Evolutionary conservation across 2,797 vertebrate genomes (phyloP).

Genomic region (Taenioides sp.): DNA sequence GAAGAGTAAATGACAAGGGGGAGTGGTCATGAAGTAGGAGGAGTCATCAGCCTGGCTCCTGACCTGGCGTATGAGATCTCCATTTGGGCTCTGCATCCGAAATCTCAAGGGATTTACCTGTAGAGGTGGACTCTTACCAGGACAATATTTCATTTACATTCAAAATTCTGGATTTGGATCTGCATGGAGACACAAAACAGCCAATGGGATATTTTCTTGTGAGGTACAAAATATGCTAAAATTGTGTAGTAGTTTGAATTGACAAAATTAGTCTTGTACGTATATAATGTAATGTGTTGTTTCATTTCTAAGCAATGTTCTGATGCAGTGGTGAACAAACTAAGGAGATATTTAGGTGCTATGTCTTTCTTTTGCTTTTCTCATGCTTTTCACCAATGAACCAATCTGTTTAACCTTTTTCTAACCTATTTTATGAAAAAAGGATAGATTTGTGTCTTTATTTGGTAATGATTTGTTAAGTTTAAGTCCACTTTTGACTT

Average conservation of each 20-base stretch:
- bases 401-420: background rate
- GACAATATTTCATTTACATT: slow-evolving; percentile 27
- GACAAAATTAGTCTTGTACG: background rate
- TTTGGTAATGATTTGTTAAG: slow-evolving; percentile 6
- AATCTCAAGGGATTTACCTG: slow-evolving; percentile 62
- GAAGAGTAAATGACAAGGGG: slow-evolving; percentile 11
- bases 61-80: slow-evolving; percentile 47
- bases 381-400: background rate
- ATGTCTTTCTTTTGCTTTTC: background rate
- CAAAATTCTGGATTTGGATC: slow-evolving; percentile 36
- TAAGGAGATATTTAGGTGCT: background rate
- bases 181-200: slow-evolving; percentile 13
- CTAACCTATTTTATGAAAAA: background rate
- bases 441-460: background rate
- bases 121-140: slow-evolving; percentile 29
- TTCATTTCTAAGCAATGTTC: background rate
- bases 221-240: slow-evolving; percentile 47
- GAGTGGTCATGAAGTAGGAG: slow-evolving; percentile 48
- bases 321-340: background rate
- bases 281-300: background rate
- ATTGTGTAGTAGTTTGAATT: background rate
- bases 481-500: slow-evolving; percentile 52
- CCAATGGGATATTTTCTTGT: slow-evolving; percentile 31
- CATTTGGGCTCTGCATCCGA: slow-evolving; percentile 57
- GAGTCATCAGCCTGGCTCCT: slow-evolving; percentile 46